A percentile compares a stretch with the other conserved stretches of the same genome.
Conservation (phyloP, 2,888 invertebrate genomes). For the Cremastobaeus sp. region DNA sequence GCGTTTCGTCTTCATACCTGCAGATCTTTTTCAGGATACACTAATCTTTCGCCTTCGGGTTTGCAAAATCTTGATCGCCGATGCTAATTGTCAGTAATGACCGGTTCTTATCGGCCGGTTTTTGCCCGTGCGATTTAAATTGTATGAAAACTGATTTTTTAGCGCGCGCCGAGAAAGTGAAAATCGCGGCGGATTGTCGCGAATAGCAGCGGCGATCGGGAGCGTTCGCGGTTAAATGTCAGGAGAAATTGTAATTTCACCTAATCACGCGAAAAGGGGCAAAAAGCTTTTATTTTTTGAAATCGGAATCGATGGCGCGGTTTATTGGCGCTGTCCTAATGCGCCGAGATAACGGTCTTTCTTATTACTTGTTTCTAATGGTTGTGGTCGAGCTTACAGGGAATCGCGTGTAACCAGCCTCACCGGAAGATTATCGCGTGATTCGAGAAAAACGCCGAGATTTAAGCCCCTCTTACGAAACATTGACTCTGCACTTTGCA, state of each 20-base stretch:
- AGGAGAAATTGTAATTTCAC: conserved; percentile 43
- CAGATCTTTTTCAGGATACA: conserved; percentile 41
- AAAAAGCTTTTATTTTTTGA: conserved; percentile 35
- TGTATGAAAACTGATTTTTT: no score
- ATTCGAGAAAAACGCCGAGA: conserved; percentile 58
- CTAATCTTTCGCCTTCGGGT: conserved; percentile 5
- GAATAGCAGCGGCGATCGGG: no score
- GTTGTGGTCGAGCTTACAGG: conserved; percentile 59
- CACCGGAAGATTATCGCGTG: conserved; percentile 65
- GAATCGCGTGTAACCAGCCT: conserved; percentile 58
- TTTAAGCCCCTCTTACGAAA: conserved; percentile 45
- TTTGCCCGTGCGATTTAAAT: no score
- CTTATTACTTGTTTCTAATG: conserved; percentile 62
- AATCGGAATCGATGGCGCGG: conserved; percentile 36
- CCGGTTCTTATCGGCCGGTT: no score
- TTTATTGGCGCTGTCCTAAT: conserved; percentile 47
- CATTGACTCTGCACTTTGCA: conserved; percentile 24
- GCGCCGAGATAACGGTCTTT: conserved; percentile 58
- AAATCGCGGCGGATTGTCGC: no score
- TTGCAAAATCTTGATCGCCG: no score
- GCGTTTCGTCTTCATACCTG: conserved; percentile 45
- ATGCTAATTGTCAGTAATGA: no score
- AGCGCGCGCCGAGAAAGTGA: no score
- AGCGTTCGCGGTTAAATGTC: conserved; percentile 27
- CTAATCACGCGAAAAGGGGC: conserved; percentile 38